These are phyloP conservation scores for Drosophila yooni DNA, from an alignment of 2,888 invertebrate species.

Conservation along the genomic window DNA sequence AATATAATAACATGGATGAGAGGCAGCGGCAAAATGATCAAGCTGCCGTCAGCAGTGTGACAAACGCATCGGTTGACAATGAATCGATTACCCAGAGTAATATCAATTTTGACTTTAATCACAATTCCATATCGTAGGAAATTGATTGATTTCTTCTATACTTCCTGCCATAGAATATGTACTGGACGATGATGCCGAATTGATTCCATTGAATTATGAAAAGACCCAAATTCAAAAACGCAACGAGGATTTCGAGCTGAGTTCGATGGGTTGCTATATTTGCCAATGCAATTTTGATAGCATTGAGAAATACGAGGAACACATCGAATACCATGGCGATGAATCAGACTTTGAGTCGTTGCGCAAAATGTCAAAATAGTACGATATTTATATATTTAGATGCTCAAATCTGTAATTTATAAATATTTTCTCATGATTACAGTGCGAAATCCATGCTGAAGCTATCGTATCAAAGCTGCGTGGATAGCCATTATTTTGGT, in stretches of 20 bases:
- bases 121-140: neutral
- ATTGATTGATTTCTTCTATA: neutral
- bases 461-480: slow-evolving; percentile 77
- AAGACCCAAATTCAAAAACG: slow-evolving; percentile 55
- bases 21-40: slow-evolving; percentile 44
- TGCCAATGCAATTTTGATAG: slow-evolving; percentile 79
- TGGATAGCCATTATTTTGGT: slow-evolving; percentile 80
- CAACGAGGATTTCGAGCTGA: slow-evolving; percentile 59
- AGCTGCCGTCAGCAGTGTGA: slow-evolving; percentile 7
- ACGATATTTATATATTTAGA: slow-evolving; percentile 20
- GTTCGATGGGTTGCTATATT: slow-evolving; percentile 78
- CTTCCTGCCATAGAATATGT: slow-evolving; percentile 40
- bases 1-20: slow-evolving; percentile 69
- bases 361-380: slow-evolving; percentile 65
- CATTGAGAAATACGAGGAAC: slow-evolving; percentile 76
- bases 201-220: slow-evolving; percentile 67
- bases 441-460: slow-evolving; percentile 68
- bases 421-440: slow-evolving; percentile 14
- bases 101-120: neutral
- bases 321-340: slow-evolving; percentile 80
- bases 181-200: slow-evolving; percentile 54
- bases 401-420: neutral
- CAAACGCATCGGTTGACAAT: slow-evolving; percentile 20
- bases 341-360: slow-evolving; percentile 81
- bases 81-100: slow-evolving; percentile 52